Evolutionary conservation across 2,888 invertebrate genomes (phyloP), one percentile per base, ranked within the genome.

Genomic region (Punctoribates punctum): DNA sequence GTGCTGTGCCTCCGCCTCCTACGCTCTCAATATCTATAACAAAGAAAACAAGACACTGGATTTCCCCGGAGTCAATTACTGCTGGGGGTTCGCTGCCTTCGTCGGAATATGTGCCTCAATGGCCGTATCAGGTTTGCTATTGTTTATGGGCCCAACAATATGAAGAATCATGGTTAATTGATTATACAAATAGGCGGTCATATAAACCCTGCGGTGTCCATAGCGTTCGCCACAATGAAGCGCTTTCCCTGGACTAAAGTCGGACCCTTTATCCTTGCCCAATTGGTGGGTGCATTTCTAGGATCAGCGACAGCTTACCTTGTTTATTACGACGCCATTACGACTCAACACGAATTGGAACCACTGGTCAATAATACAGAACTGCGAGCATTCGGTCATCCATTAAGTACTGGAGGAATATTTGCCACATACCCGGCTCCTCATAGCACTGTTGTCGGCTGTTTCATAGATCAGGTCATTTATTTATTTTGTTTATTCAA

Each of bases 401-500:
- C 38, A 23, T 46, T 70, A 13, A 70, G 70, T 4, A 87, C 87
- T 0, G 87, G 86, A 0, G 85, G 85, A n/a, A 86, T 88, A 60
- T 87, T 85, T 81, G 83, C 86, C 60, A 87, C 87, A 0, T 87
- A 85, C 79, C 86, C 87, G 1, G 82, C 83, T 38, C 80, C 81
- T 0, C 84, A 83, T 79, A 82, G 86, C 13, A 81, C 83, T 38
- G 81, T 82, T 1, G 79, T 81, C 34, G 84, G 84, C 20, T 84
- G 83, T 0, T 80, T 87, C 20, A 81, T 83, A 8, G 87, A 87
- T 81, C 87, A 87, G 84, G 86, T 65, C 29, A 15, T 29, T 8
- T 9, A 51, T 51, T n/a, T n/a, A n/a, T n/a, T n/a, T n/a, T n/a
- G n/a, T n/a, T n/a, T n/a, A n/a, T n/a, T n/a, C n/a, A n/a, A n/a